phyloP scores from a whole-genome alignment of 2,113 vertebrate genomes.

The Melanerpes aurifrons region DNA sequence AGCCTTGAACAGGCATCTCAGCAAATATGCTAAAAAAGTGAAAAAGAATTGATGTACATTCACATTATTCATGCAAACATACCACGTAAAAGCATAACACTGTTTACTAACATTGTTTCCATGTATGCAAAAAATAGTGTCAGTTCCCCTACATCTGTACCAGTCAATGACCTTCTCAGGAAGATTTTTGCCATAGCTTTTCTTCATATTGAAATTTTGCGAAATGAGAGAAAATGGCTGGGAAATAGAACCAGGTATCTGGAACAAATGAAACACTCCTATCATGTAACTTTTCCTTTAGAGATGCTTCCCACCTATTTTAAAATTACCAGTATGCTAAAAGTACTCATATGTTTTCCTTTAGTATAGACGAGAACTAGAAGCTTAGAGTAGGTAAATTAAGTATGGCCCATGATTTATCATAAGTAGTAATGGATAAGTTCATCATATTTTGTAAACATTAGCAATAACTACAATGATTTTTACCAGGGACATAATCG shows the following conservation, averaged over 20 bases:
- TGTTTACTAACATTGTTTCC: neutral
- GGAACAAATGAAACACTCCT: neutral
- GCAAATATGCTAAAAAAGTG: neutral
- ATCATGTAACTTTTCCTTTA: neutral
- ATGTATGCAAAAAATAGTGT: neutral
- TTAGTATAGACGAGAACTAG: neutral
- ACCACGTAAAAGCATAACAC: neutral
- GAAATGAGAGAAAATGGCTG: neutral
- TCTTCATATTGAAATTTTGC: neutral
- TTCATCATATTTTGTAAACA: neutral
- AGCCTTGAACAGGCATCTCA: neutral
- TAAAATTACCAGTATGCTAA: neutral
- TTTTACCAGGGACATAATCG: neutral
- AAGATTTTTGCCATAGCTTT: neutral
- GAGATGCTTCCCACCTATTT: neutral
- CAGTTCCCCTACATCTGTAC: neutral
- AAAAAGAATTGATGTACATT: neutral
- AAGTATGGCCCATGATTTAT: neutral
- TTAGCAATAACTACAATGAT: neutral
- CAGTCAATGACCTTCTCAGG: neutral
- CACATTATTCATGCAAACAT: neutral
- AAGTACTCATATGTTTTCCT: fast-evolving
- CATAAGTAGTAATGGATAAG: neutral
- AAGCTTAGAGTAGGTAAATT: neutral
- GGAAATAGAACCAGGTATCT: neutral